Base-by-base conservation (phyloP, 1,140 invertebrate genomes). In the Drosophila bifasciata region DNA sequence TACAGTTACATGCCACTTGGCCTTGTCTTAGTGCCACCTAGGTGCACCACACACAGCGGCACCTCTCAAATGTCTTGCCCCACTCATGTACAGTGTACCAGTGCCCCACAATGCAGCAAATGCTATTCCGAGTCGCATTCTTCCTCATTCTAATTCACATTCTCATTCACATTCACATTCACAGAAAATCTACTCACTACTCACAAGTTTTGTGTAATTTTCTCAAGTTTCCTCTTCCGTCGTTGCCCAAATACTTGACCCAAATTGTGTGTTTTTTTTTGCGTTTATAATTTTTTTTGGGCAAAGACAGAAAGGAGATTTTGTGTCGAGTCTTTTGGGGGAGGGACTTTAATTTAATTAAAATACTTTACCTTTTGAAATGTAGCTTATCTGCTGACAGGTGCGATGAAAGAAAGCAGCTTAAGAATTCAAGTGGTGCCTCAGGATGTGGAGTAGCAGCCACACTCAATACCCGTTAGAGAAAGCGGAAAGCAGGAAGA, bases 291-390 rank as follows among this genome's bases (percentile, higher is more conserved):
- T 46, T 76, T 73, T 76, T 68, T 46, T 57, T 19, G 46, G n/a
- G n/a, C 57, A 60, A 9, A 32, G 8, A 11, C 8, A 32, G 8
- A 32, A 9, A 13, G 32, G 11, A 46, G 51, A 36, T 16, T 48
- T 32, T n/a, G 19, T 43, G 23, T 39, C 36, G n/a, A 32, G 28
- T 16, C 59, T 70, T 79, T 79, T 55, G 61, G 50, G 40, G 15
- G 44, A 44, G 55, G 52, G 32, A 57, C 56, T 64, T 76, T 76
- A 73, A 84, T 72, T 84, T 73, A 84, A 84, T 84, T 84, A 80
- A 84, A 86, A 69, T 57, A 64, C 62, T 72, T 57, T 57, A 49
- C 11, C 32, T 36, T 36, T 63, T 64, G 16, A 57, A 51, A 17
- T 44, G 40, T 21, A 23, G 8, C 13, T 46, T 32, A 32, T 44